phyloP scores from a whole-genome alignment of 2,888 invertebrate genomes.

The Hydriomena furcata region DNA sequence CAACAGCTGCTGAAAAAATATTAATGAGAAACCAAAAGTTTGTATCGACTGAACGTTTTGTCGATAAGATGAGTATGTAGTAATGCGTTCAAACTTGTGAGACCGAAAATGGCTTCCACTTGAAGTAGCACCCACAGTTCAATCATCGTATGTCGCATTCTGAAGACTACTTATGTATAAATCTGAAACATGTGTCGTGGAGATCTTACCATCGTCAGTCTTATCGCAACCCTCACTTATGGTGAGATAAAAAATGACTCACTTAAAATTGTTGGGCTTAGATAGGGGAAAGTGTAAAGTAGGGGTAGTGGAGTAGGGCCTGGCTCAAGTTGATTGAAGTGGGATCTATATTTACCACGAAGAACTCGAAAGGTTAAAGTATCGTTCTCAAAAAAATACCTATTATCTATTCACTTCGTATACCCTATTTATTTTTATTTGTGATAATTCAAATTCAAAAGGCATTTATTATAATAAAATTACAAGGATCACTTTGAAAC shows the following conservation, averaged over 20 bases:
- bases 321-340: conserved; percentile 5
- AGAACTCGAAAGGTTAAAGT: neutral
- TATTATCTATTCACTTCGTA: too few species aligned
- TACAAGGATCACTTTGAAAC: too few species aligned
- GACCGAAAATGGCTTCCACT: conserved; percentile 22
- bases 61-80: neutral
- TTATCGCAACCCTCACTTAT: conserved; percentile 32
- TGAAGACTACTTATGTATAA: conserved; percentile 32
- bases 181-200: conserved; percentile 34
- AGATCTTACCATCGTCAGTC: conserved; percentile 22
- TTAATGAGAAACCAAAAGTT: too few species aligned
- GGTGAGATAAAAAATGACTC: conserved; percentile 29
- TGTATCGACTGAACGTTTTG: too few species aligned
- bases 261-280: conserved; percentile 33
- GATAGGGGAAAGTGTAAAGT: conserved; percentile 30
- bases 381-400: too few species aligned
- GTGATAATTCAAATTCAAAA: too few species aligned
- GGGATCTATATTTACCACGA: conserved; percentile 1
- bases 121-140: conserved; percentile 36
- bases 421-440: too few species aligned
- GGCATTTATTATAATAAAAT: too few species aligned
- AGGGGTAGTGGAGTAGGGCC: conserved; percentile 7
- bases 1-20: too few species aligned
- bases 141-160: conserved; percentile 27
- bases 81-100: neutral